Evolutionary conservation across 2,888 invertebrate genomes (phyloP).

Genomic region (Operophtera brumata): DNA sequence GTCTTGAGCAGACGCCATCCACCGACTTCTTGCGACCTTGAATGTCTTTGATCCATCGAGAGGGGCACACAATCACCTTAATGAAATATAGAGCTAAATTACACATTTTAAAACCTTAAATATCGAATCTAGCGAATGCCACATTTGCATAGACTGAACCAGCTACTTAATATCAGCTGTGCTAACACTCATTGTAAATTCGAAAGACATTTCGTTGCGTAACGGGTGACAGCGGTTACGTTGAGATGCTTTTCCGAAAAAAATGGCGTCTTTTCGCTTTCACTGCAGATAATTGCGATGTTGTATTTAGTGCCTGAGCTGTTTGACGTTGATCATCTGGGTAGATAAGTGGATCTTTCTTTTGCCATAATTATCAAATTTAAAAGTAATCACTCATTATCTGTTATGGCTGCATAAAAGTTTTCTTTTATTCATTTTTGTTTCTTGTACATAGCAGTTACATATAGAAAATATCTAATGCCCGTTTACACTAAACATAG

Average conservation of each 20-base stretch:
- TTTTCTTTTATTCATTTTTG: too few species aligned
- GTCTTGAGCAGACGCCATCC: too few species aligned
- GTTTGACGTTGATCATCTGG: constrained; percentile 6
- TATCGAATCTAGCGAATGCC: too few species aligned
- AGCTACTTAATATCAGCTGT: constrained; percentile 2
- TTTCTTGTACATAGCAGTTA: too few species aligned
- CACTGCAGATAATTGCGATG: constrained; percentile 42
- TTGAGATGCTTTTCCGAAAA: constrained; percentile 45
- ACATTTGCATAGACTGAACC: not conserved
- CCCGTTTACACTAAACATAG: too few species aligned
- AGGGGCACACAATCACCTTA: too few species aligned
- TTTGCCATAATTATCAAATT: not conserved
- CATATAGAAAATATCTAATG: too few species aligned
- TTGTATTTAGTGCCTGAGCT: constrained; percentile 36
- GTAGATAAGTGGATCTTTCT: not conserved
- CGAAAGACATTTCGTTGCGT: constrained; percentile 48
- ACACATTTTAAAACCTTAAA: too few species aligned
- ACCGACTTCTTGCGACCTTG: too few species aligned
- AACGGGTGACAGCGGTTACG: constrained; percentile 48
- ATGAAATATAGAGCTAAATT: too few species aligned
- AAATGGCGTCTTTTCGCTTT: constrained; percentile 40
- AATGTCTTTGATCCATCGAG: too few species aligned
- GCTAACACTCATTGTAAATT: constrained; percentile 47
- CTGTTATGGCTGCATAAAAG: too few species aligned
- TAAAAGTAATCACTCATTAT: not conserved